Base-by-base conservation (phyloP, 2,113 vertebrate genomes). In the Phylloscopus whistleri region DNA sequence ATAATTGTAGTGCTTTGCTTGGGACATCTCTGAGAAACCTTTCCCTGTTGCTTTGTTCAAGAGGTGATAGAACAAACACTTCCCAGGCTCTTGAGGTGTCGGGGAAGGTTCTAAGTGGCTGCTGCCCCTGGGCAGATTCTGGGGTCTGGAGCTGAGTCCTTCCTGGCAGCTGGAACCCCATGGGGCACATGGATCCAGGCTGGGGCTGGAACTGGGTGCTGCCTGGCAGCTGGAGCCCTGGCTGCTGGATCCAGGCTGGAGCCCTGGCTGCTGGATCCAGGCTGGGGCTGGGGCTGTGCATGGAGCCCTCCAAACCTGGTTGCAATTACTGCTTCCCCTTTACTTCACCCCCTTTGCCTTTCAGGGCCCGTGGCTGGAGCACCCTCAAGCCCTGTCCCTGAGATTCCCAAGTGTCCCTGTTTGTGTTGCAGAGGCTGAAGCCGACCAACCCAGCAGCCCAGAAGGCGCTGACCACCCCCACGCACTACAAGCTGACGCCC, bases 381-480 rank as follows among this genome's bases (percentile, higher is more conserved):
- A 13, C 30, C 55, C 56, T 23, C 3, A 1, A 27, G n/a, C 48
- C 62, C 55, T 33, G 48, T 70, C 39, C 64, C 28, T 48, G 70
- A 26, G 14, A 3, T 14, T 10, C 12, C 20, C 69, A 75, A 0
- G 10, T 68, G 44, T 53, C 28, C 24, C 0, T 53, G 16, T 53
- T 31, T 83, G 3, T 90, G 70, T 96, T 96, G 26, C 97, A 99
- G 99, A 98, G 99, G 72, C 97, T 99, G 91, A 99, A 99, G 76
- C 99, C 99, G 5, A 99, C 99, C 30, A 99, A 99, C 96, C 99
- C 99, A 2, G 99, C 99, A 3, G 99, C 99, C 13, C 99, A 99
- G 97, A 99, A 99, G 94, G 99, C 99, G 37, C 91, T 99, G 86
- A 99, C 98, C 1, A 99, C 99, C 1, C 99, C 99, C 58, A 99